phyloP scores from a whole-genome alignment of 1,140 invertebrate genomes.

The Streblospio benedicti region DNA sequence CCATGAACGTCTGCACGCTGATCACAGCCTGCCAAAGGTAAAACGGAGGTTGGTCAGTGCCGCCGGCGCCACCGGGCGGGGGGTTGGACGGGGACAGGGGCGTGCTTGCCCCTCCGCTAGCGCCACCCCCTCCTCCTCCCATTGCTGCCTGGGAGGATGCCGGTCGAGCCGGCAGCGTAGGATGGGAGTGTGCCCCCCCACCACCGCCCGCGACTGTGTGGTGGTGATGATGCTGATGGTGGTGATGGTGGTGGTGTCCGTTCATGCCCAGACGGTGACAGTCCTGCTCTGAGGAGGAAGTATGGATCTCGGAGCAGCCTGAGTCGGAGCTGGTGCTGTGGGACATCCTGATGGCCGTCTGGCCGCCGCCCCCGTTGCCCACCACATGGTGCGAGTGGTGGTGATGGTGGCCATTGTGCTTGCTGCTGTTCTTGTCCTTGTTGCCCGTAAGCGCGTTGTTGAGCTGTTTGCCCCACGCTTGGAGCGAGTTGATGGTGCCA shows the following conservation, averaged over 20 bases:
- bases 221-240: neutral
- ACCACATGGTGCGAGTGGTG: too few relatives aligned
- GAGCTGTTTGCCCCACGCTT: too few relatives aligned
- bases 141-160: neutral
- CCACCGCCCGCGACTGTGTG: neutral
- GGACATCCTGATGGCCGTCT: too few relatives aligned
- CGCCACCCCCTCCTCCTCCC: neutral
- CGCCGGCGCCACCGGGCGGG: neutral
- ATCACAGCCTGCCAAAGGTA: constrained; percentile 13
- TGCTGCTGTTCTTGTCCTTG: too few relatives aligned
- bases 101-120: neutral
- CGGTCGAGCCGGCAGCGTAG: neutral
- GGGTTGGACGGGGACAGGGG: neutral
- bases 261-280: neutral
- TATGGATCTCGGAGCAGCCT: neutral
- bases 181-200: neutral
- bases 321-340: constrained; percentile 8
- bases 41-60: neutral
- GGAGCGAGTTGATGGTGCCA: too few relatives aligned
- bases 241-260: neutral
- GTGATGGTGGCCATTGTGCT: too few relatives aligned
- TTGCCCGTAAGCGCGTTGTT: too few relatives aligned
- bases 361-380: too few relatives aligned
- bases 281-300: too few relatives aligned
- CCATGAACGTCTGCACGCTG: constrained; percentile 13